phyloP scores from a whole-genome alignment of 2,797 vertebrate genomes.

The Rhinatrema bivittatum region DNA sequence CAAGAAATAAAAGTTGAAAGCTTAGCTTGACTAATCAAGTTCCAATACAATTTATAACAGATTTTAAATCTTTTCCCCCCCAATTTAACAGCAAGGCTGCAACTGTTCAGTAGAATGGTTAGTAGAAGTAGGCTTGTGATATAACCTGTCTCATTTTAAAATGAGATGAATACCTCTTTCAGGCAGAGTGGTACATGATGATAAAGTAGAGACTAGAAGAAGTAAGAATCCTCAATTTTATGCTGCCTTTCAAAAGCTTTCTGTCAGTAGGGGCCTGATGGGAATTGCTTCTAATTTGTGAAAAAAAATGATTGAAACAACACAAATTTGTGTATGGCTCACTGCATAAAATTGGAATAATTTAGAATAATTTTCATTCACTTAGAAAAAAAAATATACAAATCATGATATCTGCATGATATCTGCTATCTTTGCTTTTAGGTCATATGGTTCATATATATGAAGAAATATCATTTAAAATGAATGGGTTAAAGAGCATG shows the following conservation, averaged over 20 bases:
- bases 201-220: constrained; percentile 22
- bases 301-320: neutral
- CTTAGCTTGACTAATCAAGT: constrained; percentile 28
- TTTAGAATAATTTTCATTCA: too few species aligned
- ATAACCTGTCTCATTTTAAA: constrained; percentile 19
- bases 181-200: neutral
- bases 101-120: constrained; percentile 11
- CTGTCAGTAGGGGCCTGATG: neutral
- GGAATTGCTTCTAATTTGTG: constrained; percentile 2
- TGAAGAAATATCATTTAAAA: too few species aligned
- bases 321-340: too few species aligned
- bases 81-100: constrained; percentile 17
- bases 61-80: too few species aligned
- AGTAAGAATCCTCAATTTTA: constrained; percentile 41
- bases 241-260: constrained; percentile 6
- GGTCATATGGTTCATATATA: too few species aligned
- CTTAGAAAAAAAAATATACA: too few species aligned
- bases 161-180: constrained; percentile 7
- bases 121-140: constrained; percentile 12
- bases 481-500: too few species aligned
- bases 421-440: too few species aligned
- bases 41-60: constrained; percentile 7
- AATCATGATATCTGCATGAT: too few species aligned
- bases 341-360: too few species aligned
- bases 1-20: constrained; percentile 32